Conservation (phyloP, 2,113 vertebrate genomes). For the Sebastes fasciatus region DNA sequence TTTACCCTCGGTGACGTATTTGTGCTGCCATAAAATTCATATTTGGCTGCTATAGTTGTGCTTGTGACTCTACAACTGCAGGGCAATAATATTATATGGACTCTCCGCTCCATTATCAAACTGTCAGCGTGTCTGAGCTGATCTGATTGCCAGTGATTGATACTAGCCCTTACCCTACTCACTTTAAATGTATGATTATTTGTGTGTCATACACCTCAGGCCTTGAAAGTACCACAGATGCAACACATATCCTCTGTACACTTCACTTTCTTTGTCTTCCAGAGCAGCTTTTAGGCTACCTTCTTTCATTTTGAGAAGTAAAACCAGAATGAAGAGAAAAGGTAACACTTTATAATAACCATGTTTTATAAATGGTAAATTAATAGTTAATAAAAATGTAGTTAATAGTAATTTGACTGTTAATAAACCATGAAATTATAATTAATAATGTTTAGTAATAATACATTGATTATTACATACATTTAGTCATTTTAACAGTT, state of each 20-base stretch:
- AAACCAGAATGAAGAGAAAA: not conserved
- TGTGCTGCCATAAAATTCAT: not conserved
- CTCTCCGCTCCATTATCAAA: constrained; percentile 5
- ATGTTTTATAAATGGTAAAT: no score
- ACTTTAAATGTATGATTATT: constrained; percentile 4
- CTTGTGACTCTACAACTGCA: constrained; percentile 8
- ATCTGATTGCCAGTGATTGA: constrained; percentile 14
- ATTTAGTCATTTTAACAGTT: no score
- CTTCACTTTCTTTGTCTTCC: not conserved
- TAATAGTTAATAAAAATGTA: no score
- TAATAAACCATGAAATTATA: no score
- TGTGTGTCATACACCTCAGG: not conserved
- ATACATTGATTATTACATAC: no score
- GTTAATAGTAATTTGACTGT: no score
- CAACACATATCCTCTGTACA: not conserved
- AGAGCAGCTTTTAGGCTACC: not conserved
- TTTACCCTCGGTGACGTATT: not conserved
- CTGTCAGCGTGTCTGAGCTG: constrained; percentile 7
- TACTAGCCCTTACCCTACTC: not conserved
- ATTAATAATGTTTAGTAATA: no score
- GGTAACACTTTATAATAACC: no score
- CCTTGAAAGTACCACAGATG: not conserved
- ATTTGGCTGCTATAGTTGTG: constrained; percentile 16
- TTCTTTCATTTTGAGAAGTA: not conserved
- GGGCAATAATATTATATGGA: constrained; percentile 1